Evolutionary conservation across 2,797 vertebrate genomes (phyloP).

Genomic region (Acridotheres tristis): DNA sequence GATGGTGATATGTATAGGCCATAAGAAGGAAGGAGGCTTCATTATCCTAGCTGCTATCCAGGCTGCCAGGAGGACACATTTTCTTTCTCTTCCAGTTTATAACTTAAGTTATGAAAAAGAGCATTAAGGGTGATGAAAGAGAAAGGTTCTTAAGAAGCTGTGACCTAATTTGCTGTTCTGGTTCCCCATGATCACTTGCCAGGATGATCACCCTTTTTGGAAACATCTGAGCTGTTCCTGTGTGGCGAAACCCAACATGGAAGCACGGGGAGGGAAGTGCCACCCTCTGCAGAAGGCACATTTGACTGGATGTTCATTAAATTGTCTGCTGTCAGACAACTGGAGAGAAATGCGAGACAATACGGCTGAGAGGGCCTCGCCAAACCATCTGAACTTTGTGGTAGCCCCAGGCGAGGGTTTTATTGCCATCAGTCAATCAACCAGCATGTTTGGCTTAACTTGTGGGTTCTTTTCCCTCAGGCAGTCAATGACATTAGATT

Average conservation of each 20-base stretch:
- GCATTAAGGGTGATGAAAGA: background rate
- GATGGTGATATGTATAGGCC: background rate
- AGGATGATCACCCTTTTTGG: background rate
- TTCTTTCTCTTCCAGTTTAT: background rate
- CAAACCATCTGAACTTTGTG: slow-evolving; percentile 23
- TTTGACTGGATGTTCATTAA: background rate
- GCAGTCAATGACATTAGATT: slow-evolving; percentile 7
- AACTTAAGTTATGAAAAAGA: background rate
- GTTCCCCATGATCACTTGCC: background rate
- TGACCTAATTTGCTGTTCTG: background rate
- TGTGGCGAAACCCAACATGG: background rate
- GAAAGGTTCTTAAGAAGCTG: background rate
- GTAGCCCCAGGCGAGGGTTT: background rate
- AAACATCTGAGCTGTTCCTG: background rate
- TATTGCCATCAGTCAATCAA: slow-evolving; percentile 55
- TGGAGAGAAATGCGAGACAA: background rate
- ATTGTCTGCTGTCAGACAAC: background rate
- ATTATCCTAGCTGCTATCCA: background rate
- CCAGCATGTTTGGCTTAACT: background rate
- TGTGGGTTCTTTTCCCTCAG: slow-evolving; percentile 23
- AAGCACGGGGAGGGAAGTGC: background rate
- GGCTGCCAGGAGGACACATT: background rate
- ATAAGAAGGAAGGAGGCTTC: background rate
- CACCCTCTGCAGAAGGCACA: background rate
- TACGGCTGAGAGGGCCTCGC: background rate